Evolutionary conservation across 2,888 invertebrate genomes (phyloP).

Genomic region (Cephus pygmeus): DNA sequence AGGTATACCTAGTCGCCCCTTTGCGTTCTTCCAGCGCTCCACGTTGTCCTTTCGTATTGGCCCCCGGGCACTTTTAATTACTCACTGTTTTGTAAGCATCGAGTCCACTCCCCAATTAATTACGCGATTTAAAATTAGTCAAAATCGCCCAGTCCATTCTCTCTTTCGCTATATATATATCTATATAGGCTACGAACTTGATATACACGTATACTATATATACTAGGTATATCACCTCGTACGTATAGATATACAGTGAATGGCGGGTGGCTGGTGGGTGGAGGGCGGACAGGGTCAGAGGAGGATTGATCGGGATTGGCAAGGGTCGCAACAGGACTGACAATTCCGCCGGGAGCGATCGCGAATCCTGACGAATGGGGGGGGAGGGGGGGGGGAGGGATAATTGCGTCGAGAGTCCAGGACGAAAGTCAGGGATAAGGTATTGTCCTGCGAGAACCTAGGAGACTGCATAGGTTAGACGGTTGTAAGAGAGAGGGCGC

Average conservation of each 20-base stretch:
- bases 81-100: constrained; percentile 17
- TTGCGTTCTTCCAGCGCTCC: constrained; percentile 5
- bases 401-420: not conserved
- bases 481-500: not conserved
- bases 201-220: too few species aligned
- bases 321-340: not conserved
- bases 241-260: not conserved
- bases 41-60: constrained; percentile 17
- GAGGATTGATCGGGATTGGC: not conserved
- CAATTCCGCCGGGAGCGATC: not conserved
- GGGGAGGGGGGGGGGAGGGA: not conserved
- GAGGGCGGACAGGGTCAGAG: not conserved
- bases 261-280: not conserved
- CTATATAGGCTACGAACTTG: too few species aligned
- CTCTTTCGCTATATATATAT: not conserved
- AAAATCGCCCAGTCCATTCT: constrained; percentile 8
- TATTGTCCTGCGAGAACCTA: not conserved
- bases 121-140: constrained; percentile 28
- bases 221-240: not conserved
- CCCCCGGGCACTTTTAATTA: constrained; percentile 28
- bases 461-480: not conserved
- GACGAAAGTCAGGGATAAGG: not conserved
- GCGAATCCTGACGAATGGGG: not conserved
- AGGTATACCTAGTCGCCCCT: not conserved
- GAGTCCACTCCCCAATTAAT: constrained; percentile 31